These are phyloP conservation scores for Sycophila sp. DNA, from an alignment of 1,140 invertebrate species.

Conservation along the genomic window DNA sequence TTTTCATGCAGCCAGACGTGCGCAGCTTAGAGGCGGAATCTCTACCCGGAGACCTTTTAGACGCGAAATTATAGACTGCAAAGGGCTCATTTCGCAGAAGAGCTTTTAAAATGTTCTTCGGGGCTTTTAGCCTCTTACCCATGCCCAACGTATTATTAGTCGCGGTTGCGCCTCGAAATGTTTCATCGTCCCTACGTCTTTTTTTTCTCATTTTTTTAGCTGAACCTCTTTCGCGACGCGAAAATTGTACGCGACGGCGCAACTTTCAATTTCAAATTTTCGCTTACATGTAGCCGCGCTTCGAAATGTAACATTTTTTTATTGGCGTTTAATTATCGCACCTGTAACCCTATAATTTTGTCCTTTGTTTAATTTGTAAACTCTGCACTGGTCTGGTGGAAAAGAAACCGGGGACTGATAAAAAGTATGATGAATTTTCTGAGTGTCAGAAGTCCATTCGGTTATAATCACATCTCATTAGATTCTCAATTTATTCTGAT, in stretches of 20 bases:
- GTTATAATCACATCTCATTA: too few species aligned
- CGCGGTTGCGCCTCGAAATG: background rate
- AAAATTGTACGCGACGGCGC: background rate
- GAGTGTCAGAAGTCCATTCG: too few species aligned
- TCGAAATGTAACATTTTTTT: too few species aligned
- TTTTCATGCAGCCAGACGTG: background rate
- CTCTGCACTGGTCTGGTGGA: too few species aligned
- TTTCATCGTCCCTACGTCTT: background rate
- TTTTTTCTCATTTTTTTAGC: background rate
- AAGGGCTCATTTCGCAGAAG: conserved; percentile 4
- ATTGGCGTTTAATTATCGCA: too few species aligned
- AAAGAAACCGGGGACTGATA: too few species aligned
- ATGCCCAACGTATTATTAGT: conserved; percentile 26
- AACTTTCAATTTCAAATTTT: too few species aligned
- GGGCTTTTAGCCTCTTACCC: conserved; percentile 19
- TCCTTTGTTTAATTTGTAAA: too few species aligned
- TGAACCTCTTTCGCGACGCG: too few species aligned
- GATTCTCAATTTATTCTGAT: too few species aligned
- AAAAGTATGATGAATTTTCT: too few species aligned
- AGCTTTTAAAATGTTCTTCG: conserved; percentile 8
- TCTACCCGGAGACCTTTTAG: background rate
- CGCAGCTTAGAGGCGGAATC: background rate
- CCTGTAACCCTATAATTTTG: too few species aligned
- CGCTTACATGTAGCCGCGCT: background rate
- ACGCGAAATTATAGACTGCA: conserved; percentile 14